These are phyloP conservation scores for Himalopsyche phryganea DNA, from an alignment of 1,140 invertebrate species.

Conservation along the genomic window DNA sequence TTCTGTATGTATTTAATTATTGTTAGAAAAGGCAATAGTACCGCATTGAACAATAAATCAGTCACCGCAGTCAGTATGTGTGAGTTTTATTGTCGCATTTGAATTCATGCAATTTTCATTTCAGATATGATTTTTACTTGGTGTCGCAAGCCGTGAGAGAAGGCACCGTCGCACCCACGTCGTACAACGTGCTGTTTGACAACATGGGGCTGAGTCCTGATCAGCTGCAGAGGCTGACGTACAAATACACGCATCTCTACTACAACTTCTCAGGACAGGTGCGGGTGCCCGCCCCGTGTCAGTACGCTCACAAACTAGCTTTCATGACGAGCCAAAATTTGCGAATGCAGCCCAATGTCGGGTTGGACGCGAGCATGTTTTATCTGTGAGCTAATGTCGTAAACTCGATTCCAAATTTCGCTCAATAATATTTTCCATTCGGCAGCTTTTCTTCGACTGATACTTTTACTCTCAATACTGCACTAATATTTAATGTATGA, in stretches of 20 bases:
- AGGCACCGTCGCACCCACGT: slow-evolving; percentile 85
- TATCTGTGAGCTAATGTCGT: slow-evolving; percentile 24
- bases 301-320: slow-evolving; percentile 84
- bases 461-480: too few species aligned
- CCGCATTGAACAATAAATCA: too few species aligned
- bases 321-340: slow-evolving; percentile 62
- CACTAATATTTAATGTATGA: too few species aligned
- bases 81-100: too few species aligned
- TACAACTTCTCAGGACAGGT: slow-evolving; percentile 95
- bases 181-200: slow-evolving; percentile 83
- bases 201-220: slow-evolving; percentile 70
- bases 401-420: too few species aligned
- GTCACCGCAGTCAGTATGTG: too few species aligned
- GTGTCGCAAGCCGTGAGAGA: slow-evolving; percentile 80
- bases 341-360: slow-evolving; percentile 3
- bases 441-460: too few species aligned
- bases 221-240: slow-evolving; percentile 79
- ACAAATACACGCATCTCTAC: slow-evolving; percentile 89
- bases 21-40: too few species aligned
- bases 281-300: slow-evolving; percentile 85
- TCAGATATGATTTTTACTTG: slow-evolving; percentile 82
- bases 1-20: too few species aligned
- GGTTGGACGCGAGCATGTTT: slow-evolving; percentile 11
- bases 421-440: too few species aligned
- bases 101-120: too few species aligned